Percentiles rank a stretch among this genome's conserved stretches.
phyloP scores from a whole-genome alignment of 2,797 vertebrate species.

The Chrysocyon brachyurus region DNA sequence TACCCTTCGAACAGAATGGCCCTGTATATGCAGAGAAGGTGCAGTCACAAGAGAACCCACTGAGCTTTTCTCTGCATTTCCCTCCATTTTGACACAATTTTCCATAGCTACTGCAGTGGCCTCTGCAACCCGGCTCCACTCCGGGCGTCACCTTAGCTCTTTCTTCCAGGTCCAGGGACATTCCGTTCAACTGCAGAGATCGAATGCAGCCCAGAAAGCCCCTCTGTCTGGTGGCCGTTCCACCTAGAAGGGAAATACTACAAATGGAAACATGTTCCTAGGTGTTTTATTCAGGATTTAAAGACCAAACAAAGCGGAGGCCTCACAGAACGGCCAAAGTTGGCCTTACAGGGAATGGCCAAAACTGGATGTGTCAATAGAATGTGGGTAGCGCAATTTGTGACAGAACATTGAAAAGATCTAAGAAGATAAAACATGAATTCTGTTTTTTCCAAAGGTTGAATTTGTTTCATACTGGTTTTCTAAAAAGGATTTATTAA shows the following conservation, averaged over 20 bases:
- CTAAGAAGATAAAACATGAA: not conserved
- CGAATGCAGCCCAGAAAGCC: slow-evolving; percentile 96
- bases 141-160: slow-evolving; percentile 95
- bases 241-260: slow-evolving; percentile 89
- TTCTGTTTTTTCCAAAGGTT: not conserved
- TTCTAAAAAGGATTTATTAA: not conserved
- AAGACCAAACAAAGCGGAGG: not conserved
- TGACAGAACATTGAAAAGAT: not conserved
- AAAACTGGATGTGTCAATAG: not conserved
- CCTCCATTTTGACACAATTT: slow-evolving; percentile 93
- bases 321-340: not conserved
- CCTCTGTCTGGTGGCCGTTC: slow-evolving; percentile 96
- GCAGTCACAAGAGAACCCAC: slow-evolving; percentile 95
- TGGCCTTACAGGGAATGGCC: not conserved
- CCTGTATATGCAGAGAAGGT: slow-evolving; percentile 91
- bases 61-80: slow-evolving; percentile 92
- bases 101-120: slow-evolving; percentile 96
- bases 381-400: not conserved
- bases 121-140: slow-evolving; percentile 94
- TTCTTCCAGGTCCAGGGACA: slow-evolving; percentile 94
- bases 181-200: slow-evolving; percentile 94
- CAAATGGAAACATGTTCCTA: not conserved
- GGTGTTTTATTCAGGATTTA: not conserved
- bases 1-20: slow-evolving; percentile 95
- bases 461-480: not conserved